Conservation (phyloP, 2,797 vertebrate species). For the Carapus acus region DNA sequence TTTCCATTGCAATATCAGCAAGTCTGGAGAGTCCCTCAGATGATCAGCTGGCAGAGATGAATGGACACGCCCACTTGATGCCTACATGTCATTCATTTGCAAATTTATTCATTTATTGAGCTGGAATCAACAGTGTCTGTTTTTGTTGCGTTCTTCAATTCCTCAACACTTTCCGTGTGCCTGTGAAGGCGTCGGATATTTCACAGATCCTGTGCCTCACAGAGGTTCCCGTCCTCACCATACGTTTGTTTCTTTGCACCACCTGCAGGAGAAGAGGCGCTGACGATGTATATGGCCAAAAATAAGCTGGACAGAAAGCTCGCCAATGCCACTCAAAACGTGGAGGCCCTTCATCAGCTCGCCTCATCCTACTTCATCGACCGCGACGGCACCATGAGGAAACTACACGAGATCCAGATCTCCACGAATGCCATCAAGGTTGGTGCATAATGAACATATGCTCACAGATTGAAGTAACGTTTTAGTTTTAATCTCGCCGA, state of each 20-base stretch:
- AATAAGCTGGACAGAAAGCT: constrained; percentile 93
- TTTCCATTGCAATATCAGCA: constrained; percentile 51
- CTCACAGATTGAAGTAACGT: too few relatives aligned
- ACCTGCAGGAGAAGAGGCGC: constrained; percentile 87
- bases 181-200: not conserved
- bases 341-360: constrained; percentile 95
- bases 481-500: too few relatives aligned
- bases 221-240: not conserved
- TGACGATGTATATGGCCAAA: constrained; percentile 99
- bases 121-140: constrained; percentile 1
- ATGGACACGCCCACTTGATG: too few relatives aligned
- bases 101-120: constrained; percentile 17
- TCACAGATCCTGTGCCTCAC: not conserved
- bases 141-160: not conserved
- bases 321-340: constrained; percentile 89
- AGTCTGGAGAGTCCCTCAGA: constrained; percentile 30
- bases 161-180: not conserved
- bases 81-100: too few relatives aligned
- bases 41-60: constrained; percentile 21
- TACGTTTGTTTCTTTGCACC: constrained; percentile 22
- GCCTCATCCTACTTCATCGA: constrained; percentile 99
- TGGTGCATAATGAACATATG: constrained; percentile 13
- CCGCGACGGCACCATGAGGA: constrained; percentile 96
- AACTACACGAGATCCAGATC: constrained; percentile 98
- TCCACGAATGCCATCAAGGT: constrained; percentile 99